phyloP scores from a whole-genome alignment of 2,797 vertebrate species.

The Leptodactylus fallax region DNA sequence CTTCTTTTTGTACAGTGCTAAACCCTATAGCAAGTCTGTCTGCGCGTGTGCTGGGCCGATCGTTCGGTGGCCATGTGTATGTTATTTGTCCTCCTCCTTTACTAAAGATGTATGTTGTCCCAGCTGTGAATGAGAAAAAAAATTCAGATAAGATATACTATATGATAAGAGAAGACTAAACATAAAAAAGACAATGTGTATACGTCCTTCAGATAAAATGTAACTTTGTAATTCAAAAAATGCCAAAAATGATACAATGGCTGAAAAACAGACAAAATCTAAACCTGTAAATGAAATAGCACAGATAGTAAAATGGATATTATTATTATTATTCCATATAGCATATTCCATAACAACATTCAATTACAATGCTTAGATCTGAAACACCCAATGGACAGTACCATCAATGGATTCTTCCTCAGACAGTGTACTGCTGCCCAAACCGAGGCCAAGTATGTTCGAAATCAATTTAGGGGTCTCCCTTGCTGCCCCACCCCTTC shows the following conservation, averaged over 20 bases:
- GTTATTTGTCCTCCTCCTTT: conserved; percentile 96
- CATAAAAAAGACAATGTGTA: background rate
- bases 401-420: too few species aligned
- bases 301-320: background rate
- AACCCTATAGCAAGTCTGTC: conserved; percentile 97
- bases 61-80: conserved; percentile 97
- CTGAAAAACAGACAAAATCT: too few species aligned
- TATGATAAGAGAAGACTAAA: background rate
- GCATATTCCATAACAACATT: background rate
- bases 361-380: too few species aligned
- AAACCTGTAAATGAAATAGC: background rate
- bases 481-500: too few species aligned
- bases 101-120: conserved; percentile 97
- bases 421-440: too few species aligned
- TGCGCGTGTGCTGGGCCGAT: conserved; percentile 94
- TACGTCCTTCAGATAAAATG: background rate
- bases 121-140: conserved; percentile 81
- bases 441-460: too few species aligned
- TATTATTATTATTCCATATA: conserved; percentile 2
- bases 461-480: too few species aligned
- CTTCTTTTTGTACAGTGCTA: conserved; percentile 95
- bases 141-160: background rate
- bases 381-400: background rate
- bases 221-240: background rate
- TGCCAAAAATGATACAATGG: conserved; percentile 42